These are phyloP conservation scores for Epinotia brunnichana DNA, from an alignment of 2,888 invertebrate species.

Conservation along the genomic window DNA sequence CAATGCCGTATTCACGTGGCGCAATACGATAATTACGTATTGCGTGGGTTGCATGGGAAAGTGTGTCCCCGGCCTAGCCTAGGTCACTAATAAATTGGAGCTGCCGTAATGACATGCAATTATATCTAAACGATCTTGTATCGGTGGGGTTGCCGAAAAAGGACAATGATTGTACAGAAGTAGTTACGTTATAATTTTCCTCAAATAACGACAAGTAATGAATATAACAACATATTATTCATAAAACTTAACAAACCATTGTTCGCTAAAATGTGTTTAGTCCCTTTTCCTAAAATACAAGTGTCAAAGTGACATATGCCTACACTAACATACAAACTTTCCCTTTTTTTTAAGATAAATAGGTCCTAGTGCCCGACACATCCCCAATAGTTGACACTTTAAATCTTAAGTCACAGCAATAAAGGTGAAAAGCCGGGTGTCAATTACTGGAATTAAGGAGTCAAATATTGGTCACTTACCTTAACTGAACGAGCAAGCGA, in stretches of 20 bases:
- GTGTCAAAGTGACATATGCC: too few relatives aligned
- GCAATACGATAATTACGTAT: slow-evolving; percentile 75
- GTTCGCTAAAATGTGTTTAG: too few relatives aligned
- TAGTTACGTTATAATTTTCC: slow-evolving; percentile 1
- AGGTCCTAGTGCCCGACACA: too few relatives aligned
- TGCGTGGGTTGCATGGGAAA: slow-evolving; percentile 80
- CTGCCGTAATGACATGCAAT: slow-evolving; percentile 36
- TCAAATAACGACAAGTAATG: neutral
- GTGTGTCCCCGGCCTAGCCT: slow-evolving; percentile 47
- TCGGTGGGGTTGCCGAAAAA: slow-evolving; percentile 14
- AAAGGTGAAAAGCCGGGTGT: too few relatives aligned
- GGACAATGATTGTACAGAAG: slow-evolving; percentile 7
- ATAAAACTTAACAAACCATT: too few relatives aligned
- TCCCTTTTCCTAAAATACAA: too few relatives aligned
- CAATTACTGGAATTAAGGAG: too few relatives aligned
- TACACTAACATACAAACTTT: neutral
- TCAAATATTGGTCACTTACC: too few relatives aligned
- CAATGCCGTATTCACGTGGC: slow-evolving; percentile 72
- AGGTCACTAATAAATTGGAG: slow-evolving; percentile 42
- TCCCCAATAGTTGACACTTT: too few relatives aligned
- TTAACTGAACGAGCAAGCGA: too few relatives aligned
- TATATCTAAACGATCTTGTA: slow-evolving; percentile 24
- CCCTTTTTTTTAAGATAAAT: too few relatives aligned
- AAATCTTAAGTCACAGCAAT: too few relatives aligned
- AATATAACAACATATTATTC: neutral